Evolutionary conservation across 2,888 invertebrate species (phyloP).

Genomic region (Leptinotarsa juncta): DNA sequence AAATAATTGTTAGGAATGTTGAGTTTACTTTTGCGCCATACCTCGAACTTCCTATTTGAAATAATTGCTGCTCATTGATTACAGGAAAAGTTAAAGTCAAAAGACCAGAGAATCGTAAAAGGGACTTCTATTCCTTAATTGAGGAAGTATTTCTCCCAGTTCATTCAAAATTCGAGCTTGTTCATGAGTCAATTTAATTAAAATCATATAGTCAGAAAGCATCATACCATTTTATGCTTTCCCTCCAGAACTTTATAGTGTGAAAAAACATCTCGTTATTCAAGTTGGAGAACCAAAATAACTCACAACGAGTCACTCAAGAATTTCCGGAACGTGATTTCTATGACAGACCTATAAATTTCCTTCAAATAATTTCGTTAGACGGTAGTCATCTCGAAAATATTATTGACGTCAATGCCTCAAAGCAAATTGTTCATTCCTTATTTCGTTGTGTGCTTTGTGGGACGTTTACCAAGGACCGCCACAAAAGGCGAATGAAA

Average conservation of each 20-base stretch:
- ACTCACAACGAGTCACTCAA: background rate
- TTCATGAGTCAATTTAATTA: background rate
- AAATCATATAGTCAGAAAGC: background rate
- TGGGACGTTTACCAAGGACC: constrained; percentile 22
- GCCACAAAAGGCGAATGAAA: constrained; percentile 34
- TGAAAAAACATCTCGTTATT: background rate
- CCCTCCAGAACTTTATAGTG: too few relatives aligned
- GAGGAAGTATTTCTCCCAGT: constrained; percentile 26
- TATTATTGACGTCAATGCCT: constrained; percentile 31
- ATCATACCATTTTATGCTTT: too few relatives aligned
- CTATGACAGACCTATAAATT: background rate
- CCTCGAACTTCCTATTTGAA: too few relatives aligned
- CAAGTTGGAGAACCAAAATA: background rate
- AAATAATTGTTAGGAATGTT: too few relatives aligned
- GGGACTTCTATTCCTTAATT: constrained; percentile 26
- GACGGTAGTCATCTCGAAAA: constrained; percentile 3
- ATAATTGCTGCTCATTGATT: background rate
- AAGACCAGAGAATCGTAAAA: constrained; percentile 11
- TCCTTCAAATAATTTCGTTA: background rate
- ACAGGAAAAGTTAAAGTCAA: constrained; percentile 21
- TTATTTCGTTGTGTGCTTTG: constrained; percentile 29
- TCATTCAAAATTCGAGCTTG: constrained; percentile 24
- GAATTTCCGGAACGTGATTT: background rate
- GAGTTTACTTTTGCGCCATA: too few relatives aligned
- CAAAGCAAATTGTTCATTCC: constrained; percentile 31